A percentile compares a stretch with the other conserved stretches of the same genome.
Conservation (phyloP, 2,113 vertebrate genomes). For the Peromyscus leucopus region DNA sequence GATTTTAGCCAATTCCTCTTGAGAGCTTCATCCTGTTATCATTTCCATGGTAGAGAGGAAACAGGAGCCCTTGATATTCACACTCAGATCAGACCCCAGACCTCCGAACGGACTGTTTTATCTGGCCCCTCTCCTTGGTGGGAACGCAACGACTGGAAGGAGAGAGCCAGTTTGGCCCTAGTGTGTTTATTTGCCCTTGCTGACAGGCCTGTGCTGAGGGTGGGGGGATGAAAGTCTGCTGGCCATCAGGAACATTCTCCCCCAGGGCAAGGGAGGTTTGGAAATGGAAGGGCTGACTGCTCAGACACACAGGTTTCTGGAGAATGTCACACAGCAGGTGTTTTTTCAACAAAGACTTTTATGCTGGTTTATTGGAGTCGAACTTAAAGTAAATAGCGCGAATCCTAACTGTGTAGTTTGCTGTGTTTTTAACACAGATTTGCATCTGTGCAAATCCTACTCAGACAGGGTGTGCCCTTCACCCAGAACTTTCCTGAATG, state of each 20-base stretch:
- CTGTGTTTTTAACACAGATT: background rate
- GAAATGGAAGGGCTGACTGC: background rate
- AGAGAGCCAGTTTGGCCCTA: background rate
- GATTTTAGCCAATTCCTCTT: slow-evolving; percentile 61
- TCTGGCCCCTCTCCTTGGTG: background rate
- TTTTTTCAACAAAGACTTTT: background rate
- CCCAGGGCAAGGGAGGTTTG: background rate
- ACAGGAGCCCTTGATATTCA: slow-evolving; percentile 17
- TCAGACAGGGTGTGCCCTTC: background rate
- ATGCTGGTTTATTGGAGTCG: background rate
- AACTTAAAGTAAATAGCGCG: background rate
- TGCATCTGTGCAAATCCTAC: background rate
- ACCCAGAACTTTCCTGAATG: background rate
- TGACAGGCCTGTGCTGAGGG: background rate
- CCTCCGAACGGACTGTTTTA: slow-evolving; percentile 2
- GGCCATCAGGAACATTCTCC: background rate
- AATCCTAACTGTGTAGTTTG: slow-evolving; percentile 3
- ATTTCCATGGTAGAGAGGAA: background rate
- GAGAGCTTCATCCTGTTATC: slow-evolving; percentile 29
- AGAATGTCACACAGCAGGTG: background rate
- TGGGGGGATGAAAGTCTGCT: background rate
- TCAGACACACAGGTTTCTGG: background rate
- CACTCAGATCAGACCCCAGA: background rate
- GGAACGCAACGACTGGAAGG: background rate
- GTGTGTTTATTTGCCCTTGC: background rate